Conservation (phyloP, 2,888 invertebrate genomes). For the Vandiemenella viatica region DNA sequence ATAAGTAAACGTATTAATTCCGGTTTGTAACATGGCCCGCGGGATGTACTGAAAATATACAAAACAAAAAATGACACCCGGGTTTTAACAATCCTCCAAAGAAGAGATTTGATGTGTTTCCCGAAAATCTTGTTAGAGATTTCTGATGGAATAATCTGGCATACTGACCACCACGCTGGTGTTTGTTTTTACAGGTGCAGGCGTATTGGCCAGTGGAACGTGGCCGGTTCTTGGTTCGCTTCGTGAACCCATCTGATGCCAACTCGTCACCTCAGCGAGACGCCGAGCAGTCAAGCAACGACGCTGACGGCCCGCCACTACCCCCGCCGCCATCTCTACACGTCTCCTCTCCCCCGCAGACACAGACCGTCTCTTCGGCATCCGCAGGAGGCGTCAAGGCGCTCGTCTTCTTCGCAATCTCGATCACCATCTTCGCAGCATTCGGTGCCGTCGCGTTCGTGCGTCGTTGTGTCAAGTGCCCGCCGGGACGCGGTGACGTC, state of each 20-base stretch:
- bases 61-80: too few relatives aligned
- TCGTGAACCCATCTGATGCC: too few relatives aligned
- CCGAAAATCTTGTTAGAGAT: too few relatives aligned
- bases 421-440: constrained; percentile 24
- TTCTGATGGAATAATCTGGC: too few relatives aligned
- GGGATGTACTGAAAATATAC: too few relatives aligned
- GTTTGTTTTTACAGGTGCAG: neutral
- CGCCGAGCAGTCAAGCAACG: constrained; percentile 6
- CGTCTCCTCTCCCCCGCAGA: neutral
- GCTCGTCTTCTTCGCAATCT: constrained; percentile 24
- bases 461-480: constrained; percentile 24
- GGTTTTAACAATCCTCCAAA: too few relatives aligned
- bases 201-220: constrained; percentile 16
- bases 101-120: too few relatives aligned
- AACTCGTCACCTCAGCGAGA: neutral
- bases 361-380: neutral
- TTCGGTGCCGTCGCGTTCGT: constrained; percentile 24
- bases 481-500: constrained; percentile 21
- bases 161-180: too few relatives aligned
- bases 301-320: too few relatives aligned
- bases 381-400: constrained; percentile 20
- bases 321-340: neutral
- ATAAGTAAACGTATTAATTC: too few relatives aligned
- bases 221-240: constrained; percentile 14
- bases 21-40: too few relatives aligned